phyloP scores from a whole-genome alignment of 2,888 invertebrate genomes.

The Nipponacmea schrenckii region DNA sequence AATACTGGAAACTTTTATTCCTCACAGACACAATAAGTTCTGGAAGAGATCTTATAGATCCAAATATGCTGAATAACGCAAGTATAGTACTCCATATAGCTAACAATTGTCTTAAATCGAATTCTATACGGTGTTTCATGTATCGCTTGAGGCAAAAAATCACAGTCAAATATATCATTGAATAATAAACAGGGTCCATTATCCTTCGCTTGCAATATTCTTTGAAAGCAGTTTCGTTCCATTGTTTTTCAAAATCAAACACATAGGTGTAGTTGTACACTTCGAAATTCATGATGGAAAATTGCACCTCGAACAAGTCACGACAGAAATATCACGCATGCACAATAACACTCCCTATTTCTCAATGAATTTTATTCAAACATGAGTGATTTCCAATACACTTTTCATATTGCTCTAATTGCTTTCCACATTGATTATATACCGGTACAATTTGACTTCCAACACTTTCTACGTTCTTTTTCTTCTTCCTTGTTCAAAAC shows the following conservation, averaged over 20 bases:
- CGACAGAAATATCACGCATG: no score
- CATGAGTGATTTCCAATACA: no score
- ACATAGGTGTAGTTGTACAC: slow-evolving; percentile 71
- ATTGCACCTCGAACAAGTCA: no score
- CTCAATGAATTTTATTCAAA: no score
- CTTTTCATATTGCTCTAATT: no score
- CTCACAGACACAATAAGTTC: slow-evolving; percentile 89
- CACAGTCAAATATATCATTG: slow-evolving; percentile 82
- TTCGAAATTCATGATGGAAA: no score
- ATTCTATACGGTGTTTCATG: slow-evolving; percentile 92
- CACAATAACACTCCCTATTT: no score
- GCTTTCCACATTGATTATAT: no score
- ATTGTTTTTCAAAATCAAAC: slow-evolving; percentile 94
- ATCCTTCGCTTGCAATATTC: slow-evolving; percentile 97
- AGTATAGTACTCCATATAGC: slow-evolving; percentile 92
- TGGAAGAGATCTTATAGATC: slow-evolving; percentile 84
- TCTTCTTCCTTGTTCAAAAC: no score
- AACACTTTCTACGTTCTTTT: no score
- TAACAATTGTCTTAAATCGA: slow-evolving; percentile 86
- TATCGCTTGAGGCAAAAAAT: slow-evolving; percentile 93
- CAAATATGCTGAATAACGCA: slow-evolving; percentile 94
- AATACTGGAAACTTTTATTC: slow-evolving; percentile 92
- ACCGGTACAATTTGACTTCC: no score
- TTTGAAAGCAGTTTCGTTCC: slow-evolving; percentile 87
- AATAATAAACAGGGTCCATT: slow-evolving; percentile 89